Base-by-base conservation (phyloP, 2,888 invertebrate genomes). In the Idaea dimidiata region DNA sequence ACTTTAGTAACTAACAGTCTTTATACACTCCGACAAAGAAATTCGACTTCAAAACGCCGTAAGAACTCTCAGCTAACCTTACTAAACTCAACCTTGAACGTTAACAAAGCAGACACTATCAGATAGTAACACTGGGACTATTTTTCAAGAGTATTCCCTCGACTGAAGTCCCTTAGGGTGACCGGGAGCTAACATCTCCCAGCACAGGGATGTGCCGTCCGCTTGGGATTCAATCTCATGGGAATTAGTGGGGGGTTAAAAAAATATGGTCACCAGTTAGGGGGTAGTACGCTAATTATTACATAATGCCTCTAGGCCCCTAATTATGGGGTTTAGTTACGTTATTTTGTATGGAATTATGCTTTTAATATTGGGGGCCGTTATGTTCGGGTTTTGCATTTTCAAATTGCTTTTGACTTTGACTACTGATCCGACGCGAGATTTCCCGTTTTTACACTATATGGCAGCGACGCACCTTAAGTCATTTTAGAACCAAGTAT, bases 191-290 rank as follows among this genome's bases (percentile, higher is more conserved):
- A 68, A 64, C 72, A 60, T 64, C 67, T 72, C 75, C 75, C 72
- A 78, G 78, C 76, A 69, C 72, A 76, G 85, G 83, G 82, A 79
- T 80, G 74, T 75, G 65, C 62, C 76, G 86, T 43, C 78, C 90
- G 83, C 89, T 75, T 82, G 91, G 91, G 91, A 91, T 91, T 92
- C 90, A 92, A 92, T 91, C 91, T 92, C 91, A 82, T 72, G 91
- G 91, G 91, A 92, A 91, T 92, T 92, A 70, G 72, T 75, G 71
- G 72, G 72, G 76, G 73, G 65, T 76, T 80, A 87, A 90, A 92
- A 90, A 90, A 88, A 79, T 64, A 68, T 58, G 32, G 59, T 66
- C 65, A 62, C 58, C 33, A 59, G n/a, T 33, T 59, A 59, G 54
- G 58, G 61, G 61, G 33, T 66, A 60, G 66, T 65, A 64, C 64